Conservation (phyloP, 2,888 invertebrate genomes). For the Lutraria lutraria region DNA sequence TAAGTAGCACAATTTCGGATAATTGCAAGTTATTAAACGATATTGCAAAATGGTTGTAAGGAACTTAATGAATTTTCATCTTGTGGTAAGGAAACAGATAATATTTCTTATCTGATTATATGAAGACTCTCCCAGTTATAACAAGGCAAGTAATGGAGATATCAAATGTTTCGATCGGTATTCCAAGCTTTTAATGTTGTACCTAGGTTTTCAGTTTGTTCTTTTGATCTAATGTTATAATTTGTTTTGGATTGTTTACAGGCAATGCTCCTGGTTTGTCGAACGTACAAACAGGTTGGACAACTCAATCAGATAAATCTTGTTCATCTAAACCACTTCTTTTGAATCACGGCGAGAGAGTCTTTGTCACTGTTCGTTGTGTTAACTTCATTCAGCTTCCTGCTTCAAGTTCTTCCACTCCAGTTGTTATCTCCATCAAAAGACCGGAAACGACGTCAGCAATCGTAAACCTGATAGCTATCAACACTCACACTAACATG, state of each 20-base stretch:
- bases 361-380: conserved; percentile 35
- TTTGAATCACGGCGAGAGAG: conserved; percentile 30
- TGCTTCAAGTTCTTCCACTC: neutral
- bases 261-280: conserved; percentile 12
- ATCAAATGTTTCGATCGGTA: too few species aligned
- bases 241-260: conserved; percentile 24
- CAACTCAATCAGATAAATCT: neutral
- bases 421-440: neutral
- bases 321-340: neutral
- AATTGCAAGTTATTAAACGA: neutral
- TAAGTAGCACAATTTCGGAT: too few species aligned
- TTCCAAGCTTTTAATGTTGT: too few species aligned
- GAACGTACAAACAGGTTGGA: conserved; percentile 14
- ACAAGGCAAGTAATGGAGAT: too few species aligned
- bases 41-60: neutral
- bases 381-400: conserved; percentile 36
- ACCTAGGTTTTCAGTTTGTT: too few species aligned
- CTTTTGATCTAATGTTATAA: too few species aligned
- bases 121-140: neutral
- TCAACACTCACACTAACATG: neutral
- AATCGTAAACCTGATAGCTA: neutral
- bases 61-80: neutral
- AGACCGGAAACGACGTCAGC: neutral
- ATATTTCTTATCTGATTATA: neutral
- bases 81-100: neutral